Evolutionary conservation across 2,113 vertebrate genomes (phyloP).

Genomic region (Forbesichthys papilliferus): DNA sequence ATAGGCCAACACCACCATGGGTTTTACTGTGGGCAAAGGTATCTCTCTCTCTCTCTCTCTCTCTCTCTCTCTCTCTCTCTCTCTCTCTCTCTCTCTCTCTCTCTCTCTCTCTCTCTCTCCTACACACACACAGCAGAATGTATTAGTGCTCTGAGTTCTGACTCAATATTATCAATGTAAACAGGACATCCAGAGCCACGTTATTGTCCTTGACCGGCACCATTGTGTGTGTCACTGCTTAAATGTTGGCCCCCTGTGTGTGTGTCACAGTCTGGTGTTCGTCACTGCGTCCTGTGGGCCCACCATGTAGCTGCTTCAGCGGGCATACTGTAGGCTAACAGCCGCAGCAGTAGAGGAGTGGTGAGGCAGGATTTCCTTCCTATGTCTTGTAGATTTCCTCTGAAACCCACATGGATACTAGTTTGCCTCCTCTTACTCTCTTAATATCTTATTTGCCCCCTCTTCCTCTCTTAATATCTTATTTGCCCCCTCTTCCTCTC

Average conservation of each 20-base stretch:
- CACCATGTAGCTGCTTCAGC: slow-evolving; percentile 20
- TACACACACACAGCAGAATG: not conserved
- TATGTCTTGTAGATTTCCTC: slow-evolving; percentile 72
- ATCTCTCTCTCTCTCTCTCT: not conserved
- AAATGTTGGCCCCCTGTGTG: slow-evolving; percentile 29
- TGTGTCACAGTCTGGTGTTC: slow-evolving; percentile 55
- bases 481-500: not conserved
- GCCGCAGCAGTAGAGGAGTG: slow-evolving; percentile 24
- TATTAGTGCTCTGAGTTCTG: not conserved
- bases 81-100: not conserved
- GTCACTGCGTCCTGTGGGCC: slow-evolving; percentile 53
- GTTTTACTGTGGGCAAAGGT: slow-evolving; percentile 16
- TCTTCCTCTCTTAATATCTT: too few relatives aligned
- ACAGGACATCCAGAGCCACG: slow-evolving; percentile 52
- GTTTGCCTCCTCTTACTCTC: slow-evolving; percentile 39
- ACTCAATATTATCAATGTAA: slow-evolving; percentile 47
- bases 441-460: not conserved
- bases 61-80: not conserved
- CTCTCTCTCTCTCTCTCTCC: not conserved
- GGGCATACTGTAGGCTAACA: slow-evolving; percentile 31
- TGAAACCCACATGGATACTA: slow-evolving; percentile 56
- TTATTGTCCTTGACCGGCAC: slow-evolving; percentile 37
- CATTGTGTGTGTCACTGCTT: slow-evolving; percentile 14
- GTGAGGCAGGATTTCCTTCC: slow-evolving; percentile 70
- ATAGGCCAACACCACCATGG: slow-evolving; percentile 19